phyloP scores from a whole-genome alignment of 23 tunicate genomes.

The Ciona savignyi region DNA sequence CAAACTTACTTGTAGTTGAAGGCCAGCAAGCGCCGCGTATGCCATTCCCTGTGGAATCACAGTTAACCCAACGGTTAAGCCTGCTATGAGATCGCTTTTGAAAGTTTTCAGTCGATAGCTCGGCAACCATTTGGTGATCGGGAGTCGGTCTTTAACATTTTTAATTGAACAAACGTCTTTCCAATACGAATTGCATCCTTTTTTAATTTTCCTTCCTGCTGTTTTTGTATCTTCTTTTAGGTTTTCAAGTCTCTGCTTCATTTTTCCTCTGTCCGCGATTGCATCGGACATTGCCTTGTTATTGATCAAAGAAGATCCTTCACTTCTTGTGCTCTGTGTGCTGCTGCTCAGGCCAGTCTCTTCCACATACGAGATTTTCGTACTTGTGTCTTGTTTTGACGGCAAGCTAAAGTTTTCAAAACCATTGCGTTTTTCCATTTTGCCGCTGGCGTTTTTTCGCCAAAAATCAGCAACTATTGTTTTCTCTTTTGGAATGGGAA shows the following conservation, averaged over 20 bases:
- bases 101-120: conserved; percentile 37
- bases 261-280: background rate
- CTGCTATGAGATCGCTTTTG: conserved; percentile 74
- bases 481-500: too few relatives aligned
- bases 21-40: conserved; percentile 79
- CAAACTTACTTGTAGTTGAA: conserved; percentile 39
- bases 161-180: conserved; percentile 26
- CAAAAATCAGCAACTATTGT: too few relatives aligned
- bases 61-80: conserved; percentile 77
- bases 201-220: conserved; percentile 5
- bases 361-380: background rate
- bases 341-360: background rate
- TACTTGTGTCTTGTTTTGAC: background rate
- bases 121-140: conserved; percentile 56
- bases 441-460: background rate
- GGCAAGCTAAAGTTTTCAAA: background rate
- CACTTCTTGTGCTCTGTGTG: conserved; percentile 1
- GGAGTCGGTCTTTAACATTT: conserved; percentile 27
- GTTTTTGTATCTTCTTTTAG: conserved; percentile 25
- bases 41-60: conserved; percentile 90
- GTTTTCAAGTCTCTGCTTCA: background rate
- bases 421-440: background rate
- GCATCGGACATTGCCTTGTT: background rate
- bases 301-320: background rate
- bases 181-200: conserved; percentile 45